Conservation (phyloP, 2,888 invertebrate genomes). For the Nephrotoma flavescens region DNA sequence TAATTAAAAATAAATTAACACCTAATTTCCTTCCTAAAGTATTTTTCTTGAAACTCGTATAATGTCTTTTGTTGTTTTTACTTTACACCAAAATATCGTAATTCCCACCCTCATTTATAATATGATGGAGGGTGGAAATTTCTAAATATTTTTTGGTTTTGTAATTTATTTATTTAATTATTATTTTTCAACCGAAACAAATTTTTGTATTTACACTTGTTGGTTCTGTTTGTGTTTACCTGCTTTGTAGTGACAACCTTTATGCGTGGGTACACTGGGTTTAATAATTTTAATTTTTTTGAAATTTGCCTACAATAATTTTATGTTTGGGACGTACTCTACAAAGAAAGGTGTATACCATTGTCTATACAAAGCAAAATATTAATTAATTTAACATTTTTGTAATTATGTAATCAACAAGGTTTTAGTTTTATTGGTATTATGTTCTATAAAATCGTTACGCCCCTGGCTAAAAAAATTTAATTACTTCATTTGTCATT, state of each 20-base stretch:
- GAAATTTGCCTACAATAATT: neutral
- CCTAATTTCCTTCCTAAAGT: neutral
- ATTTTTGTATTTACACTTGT: neutral
- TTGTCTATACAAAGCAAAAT: no score
- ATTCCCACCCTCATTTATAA: neutral
- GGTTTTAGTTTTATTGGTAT: neutral
- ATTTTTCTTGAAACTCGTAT: neutral
- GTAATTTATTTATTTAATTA: neutral
- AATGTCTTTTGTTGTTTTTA: neutral
- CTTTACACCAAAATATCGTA: neutral
- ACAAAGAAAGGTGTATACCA: neutral
- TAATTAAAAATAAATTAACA: neutral
- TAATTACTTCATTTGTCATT: neutral
- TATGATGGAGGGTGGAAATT: neutral
- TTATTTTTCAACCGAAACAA: neutral
- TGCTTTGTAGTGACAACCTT: neutral
- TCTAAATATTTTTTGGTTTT: neutral
- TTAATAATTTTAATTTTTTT: neutral
- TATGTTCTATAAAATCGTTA: no score
- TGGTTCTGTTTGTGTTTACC: neutral
- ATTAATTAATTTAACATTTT: no score
- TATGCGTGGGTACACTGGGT: neutral
- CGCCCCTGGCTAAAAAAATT: neutral
- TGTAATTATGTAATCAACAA: neutral
- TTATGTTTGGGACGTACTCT: neutral